Evolutionary conservation across 2,888 invertebrate species (phyloP), one percentile per base, ranked within the genome.

Genomic region (Cryptocephalus primarius): DNA sequence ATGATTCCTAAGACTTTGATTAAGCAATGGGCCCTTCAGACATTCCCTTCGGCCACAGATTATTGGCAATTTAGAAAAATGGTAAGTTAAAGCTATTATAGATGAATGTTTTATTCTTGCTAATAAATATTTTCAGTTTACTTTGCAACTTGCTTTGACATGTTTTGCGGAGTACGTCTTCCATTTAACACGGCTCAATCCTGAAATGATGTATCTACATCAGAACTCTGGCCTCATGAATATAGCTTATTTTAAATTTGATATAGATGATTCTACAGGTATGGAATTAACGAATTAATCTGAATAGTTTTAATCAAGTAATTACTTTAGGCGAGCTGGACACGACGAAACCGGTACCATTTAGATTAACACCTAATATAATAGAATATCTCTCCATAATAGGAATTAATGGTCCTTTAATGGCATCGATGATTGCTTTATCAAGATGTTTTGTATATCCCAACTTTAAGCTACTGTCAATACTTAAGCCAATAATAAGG

Each of bases 41-140:
- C 91, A 1, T 96, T 92, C 73, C 81, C 85, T 6, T 83, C 86
- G 3, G 90, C 96, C 8, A 93, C 95, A 0, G 93, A 96, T 72
- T 96, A 93, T 73, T 97, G 96, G 94, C 93, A 93, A 47, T 96
- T 97, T 73, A 78, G 97, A 57, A 96, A 96, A 78, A 93, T 93
- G 82, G 88, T 88, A 65, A 62, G 11, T n/a, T 32, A 36, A 36
- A 11, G 8, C 36, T n/a, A 36, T 33, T 33, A 4, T 45, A 2
- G 11, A 13, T n/a, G n/a, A 22, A n/a, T 14, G 32, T 43, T 22
- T 4, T 22, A 22, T 22, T 22, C 6, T 33, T n/a, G 4, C 4
- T 9, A 2, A 38, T 4, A 42, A 33, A 39, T 50, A 47, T 49
- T 70, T 68, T 42, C 65, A 85, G 83, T 82, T 92, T 56, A 93